These are phyloP conservation scores for Colletes gigas DNA, from an alignment of 1,140 invertebrate species.

Conservation along the genomic window DNA sequence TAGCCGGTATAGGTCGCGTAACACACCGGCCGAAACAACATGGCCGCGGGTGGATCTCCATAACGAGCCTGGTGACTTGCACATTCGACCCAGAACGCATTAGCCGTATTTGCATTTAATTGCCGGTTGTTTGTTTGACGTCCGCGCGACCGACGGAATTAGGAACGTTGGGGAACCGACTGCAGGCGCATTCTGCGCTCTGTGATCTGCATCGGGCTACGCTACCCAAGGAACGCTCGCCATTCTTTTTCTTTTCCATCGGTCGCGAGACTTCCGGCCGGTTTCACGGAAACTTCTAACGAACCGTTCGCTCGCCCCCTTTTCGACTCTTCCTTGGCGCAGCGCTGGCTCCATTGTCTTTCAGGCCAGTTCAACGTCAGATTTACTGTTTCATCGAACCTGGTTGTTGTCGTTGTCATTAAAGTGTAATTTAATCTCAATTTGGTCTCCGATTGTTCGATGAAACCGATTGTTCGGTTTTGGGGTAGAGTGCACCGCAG, in stretches of 20 bases:
- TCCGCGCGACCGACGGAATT: constrained; percentile 74
- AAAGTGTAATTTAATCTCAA: too few species aligned
- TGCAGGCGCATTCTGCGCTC: constrained; percentile 44
- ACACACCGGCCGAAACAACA: constrained; percentile 68
- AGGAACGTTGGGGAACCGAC: constrained; percentile 56
- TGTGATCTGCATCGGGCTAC: constrained; percentile 45
- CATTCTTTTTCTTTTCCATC: background rate
- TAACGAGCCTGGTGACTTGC: constrained; percentile 78
- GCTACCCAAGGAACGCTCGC: background rate
- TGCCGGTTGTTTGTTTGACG: constrained; percentile 80
- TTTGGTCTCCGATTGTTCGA: too few species aligned
- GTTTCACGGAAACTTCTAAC: background rate
- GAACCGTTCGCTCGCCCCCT: too few species aligned
- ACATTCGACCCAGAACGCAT: constrained; percentile 76
- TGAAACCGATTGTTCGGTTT: too few species aligned
- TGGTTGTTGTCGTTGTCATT: too few species aligned
- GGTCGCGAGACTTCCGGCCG: background rate
- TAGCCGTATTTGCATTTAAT: constrained; percentile 81
- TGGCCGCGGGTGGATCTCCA: constrained; percentile 73
- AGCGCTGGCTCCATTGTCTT: too few species aligned
- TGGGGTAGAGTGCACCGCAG: too few species aligned
- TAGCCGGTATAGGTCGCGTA: constrained; percentile 41
- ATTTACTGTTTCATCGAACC: too few species aligned
- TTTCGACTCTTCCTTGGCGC: too few species aligned
- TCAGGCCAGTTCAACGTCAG: too few species aligned